Evolutionary conservation across 30 jellyfish, hydroid and myxozoan species (phyloP), one percentile per base, ranked within the genome.

Genomic region (Sanderia malayensis): DNA sequence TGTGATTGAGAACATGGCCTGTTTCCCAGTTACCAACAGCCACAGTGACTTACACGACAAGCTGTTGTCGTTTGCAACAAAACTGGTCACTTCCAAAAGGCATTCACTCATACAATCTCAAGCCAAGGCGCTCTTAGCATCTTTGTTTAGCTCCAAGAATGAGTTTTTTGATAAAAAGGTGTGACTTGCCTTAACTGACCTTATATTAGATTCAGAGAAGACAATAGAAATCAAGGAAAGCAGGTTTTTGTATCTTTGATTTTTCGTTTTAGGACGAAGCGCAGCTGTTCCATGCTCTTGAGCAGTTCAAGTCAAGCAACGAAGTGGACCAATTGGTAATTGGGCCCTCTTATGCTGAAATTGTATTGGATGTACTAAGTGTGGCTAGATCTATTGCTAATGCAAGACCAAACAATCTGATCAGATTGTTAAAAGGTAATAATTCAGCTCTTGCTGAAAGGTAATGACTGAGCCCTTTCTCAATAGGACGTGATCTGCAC

Each of bases 331-430:
- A 71, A 37, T 17, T n/a, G 13, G 72, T 65, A 8, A 23, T 79
- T 32, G 68, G 60, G 7, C 60, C 85, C 6, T 30, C 74, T 1
- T 70, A 73, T 44, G 60, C 59, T 47, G 97, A 83, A 25, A 52
- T 79, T 7, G 49, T 90, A 17, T 67, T 46, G 59, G 77, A 69
- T 57, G 61, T 90, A 61, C 85, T 90, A 57, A 82, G 62, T 68
- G 70, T 90, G 11, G 49, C 83, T 0, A 65, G 82, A 55, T 18
- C 91, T 4, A 83, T 90, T 65, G 98, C 96, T 22, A 73, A 73
- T 49, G 86, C 70, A 8, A 67, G 95, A 67, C 96, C 98, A 37
- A 78, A 83, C 31, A 90, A 82, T 67, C 83, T 90, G 46, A 93
- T 88, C 18, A 80, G 74, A 30, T 78, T 69, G 44, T 70, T 88